phyloP scores from a whole-genome alignment of 2,797 vertebrate species.

The Sebastes minor region DNA sequence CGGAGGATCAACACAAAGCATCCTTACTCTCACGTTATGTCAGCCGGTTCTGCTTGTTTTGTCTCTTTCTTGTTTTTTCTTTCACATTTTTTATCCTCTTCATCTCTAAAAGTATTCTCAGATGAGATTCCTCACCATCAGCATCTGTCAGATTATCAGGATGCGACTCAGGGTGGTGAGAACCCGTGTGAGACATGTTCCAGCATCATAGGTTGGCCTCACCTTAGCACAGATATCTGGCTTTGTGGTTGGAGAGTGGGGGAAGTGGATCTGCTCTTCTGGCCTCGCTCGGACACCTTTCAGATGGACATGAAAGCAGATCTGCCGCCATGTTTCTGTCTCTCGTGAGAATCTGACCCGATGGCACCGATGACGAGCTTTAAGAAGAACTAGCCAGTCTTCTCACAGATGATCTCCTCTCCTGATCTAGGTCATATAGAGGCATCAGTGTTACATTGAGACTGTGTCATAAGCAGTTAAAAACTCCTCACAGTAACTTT shows the following conservation, averaged over 20 bases:
- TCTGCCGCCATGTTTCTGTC: neutral
- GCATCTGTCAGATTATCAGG: neutral
- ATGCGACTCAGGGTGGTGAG: neutral
- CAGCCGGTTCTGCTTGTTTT: neutral
- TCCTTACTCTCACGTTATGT: neutral
- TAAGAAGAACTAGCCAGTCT: too few relatives aligned
- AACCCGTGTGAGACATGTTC: neutral
- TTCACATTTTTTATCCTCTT: neutral
- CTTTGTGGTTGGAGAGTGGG: neutral
- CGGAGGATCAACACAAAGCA: constrained; percentile 23
- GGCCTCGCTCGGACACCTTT: neutral
- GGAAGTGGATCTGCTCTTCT: neutral
- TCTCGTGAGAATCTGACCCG: too few relatives aligned
- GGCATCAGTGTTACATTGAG: too few relatives aligned
- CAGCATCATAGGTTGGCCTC: neutral
- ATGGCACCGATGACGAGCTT: too few relatives aligned
- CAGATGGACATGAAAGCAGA: neutral
- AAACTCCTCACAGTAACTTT: too few relatives aligned
- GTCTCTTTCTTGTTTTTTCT: neutral
- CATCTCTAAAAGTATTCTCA: neutral
- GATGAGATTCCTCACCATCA: neutral
- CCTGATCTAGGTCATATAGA: too few relatives aligned
- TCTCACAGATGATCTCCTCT: too few relatives aligned
- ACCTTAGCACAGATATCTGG: neutral
- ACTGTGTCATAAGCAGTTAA: too few relatives aligned